These are phyloP conservation scores for Labeo rohita DNA, from an alignment of 2,113 vertebrate species.

Conservation along the genomic window DNA sequence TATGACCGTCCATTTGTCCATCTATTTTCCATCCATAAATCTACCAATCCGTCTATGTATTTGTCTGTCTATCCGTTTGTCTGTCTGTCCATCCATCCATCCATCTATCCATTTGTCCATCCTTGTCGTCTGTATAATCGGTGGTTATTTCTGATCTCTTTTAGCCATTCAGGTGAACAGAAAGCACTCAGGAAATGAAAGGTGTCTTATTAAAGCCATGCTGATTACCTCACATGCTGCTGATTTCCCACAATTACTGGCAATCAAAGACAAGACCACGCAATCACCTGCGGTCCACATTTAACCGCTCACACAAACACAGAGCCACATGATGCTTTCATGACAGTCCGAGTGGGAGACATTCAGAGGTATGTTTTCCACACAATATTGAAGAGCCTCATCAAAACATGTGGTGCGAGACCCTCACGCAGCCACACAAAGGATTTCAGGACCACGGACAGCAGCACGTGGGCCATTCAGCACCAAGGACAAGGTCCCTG, in stretches of 20 bases:
- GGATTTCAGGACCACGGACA: slow-evolving; percentile 9
- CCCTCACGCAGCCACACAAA: not conserved
- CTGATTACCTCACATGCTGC: slow-evolving; percentile 54
- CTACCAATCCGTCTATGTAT: not conserved
- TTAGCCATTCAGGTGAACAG: slow-evolving; percentile 40
- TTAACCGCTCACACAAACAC: slow-evolving; percentile 14
- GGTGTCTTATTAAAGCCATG: slow-evolving; percentile 45
- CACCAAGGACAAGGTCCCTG: slow-evolving; percentile 12
- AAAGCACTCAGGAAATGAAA: slow-evolving; percentile 33
- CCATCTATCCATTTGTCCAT: not conserved
- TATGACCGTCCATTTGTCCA: not conserved
- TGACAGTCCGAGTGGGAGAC: not conserved
- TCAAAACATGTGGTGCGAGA: not conserved
- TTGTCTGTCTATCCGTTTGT: not conserved
- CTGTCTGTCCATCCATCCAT: not conserved
- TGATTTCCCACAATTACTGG: slow-evolving; percentile 56
- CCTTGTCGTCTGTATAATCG: not conserved
- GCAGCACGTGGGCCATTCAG: not conserved
- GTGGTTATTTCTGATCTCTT: not conserved
- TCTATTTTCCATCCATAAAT: not conserved
- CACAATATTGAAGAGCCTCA: not conserved
- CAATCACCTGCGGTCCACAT: slow-evolving; percentile 44
- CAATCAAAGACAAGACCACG: slow-evolving; percentile 50
- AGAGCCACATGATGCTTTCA: slow-evolving; percentile 12
- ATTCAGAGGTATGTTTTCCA: not conserved